Conservation (phyloP, 2,888 invertebrate genomes). For the Acleris cristana region DNA sequence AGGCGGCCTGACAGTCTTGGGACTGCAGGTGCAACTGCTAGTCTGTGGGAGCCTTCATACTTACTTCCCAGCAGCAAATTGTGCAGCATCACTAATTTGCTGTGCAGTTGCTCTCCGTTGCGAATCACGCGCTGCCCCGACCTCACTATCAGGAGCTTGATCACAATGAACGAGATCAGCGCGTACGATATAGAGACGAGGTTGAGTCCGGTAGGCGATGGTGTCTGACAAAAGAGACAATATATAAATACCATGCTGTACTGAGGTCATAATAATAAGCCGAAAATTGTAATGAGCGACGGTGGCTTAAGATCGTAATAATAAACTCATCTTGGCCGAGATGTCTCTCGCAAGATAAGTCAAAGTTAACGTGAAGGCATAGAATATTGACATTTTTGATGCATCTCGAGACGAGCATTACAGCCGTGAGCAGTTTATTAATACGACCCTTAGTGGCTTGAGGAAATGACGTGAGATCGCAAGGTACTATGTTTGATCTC, state of each 20-base stretch:
- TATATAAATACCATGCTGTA: too few relatives aligned
- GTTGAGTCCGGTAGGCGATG: background rate
- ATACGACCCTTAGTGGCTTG: background rate
- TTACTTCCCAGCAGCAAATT: background rate
- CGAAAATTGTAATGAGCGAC: background rate
- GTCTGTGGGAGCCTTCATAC: background rate
- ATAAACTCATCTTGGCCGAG: too few relatives aligned
- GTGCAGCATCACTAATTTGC: background rate
- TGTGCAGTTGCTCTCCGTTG: too few relatives aligned
- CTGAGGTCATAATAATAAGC: background rate
- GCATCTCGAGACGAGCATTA: too few relatives aligned
- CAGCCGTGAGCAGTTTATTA: too few relatives aligned
- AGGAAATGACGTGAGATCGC: background rate
- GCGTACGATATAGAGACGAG: background rate
- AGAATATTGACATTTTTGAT: too few relatives aligned
- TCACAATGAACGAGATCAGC: background rate
- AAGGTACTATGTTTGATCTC: background rate
- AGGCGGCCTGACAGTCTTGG: too few relatives aligned
- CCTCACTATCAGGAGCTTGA: too few relatives aligned
- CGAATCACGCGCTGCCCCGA: too few relatives aligned
- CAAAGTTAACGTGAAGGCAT: too few relatives aligned
- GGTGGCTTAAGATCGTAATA: background rate
- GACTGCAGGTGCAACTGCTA: too few relatives aligned
- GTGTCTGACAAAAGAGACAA: background rate
- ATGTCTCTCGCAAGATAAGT: too few relatives aligned